A percentile compares a stretch with the other conserved stretches of the same genome.
phyloP scores from a whole-genome alignment of 2,113 vertebrate species.

The Papio anubis region DNA sequence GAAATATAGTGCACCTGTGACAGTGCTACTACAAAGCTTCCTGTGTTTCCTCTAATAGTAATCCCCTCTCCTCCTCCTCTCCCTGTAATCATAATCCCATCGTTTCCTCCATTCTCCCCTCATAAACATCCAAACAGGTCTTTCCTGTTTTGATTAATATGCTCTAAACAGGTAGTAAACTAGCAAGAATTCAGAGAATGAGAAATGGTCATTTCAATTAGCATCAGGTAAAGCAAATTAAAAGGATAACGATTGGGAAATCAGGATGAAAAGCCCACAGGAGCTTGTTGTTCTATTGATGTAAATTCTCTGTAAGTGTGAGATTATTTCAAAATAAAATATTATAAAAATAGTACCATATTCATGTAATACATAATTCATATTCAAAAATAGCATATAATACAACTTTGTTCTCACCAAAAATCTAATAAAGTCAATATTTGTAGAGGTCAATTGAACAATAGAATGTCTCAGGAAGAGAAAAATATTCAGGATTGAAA shows the following conservation, averaged over 20 bases:
- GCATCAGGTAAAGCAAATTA: not conserved
- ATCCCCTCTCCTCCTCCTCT: not conserved
- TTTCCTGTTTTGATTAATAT: not conserved
- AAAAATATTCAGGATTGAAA: not conserved
- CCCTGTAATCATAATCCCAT: not conserved
- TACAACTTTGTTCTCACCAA: not conserved
- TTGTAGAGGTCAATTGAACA: not conserved
- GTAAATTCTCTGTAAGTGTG: not conserved
- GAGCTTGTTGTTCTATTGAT: not conserved
- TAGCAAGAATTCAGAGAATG: not conserved
- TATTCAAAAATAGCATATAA: not conserved
- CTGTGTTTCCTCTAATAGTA: not conserved
- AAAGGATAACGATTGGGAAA: not conserved
- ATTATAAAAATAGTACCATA: not conserved
- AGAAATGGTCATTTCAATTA: not conserved
- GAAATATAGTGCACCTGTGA: accelerated
- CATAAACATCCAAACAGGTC: not conserved
- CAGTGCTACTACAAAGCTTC: not conserved
- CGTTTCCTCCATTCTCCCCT: not conserved
- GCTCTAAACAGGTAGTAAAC: not conserved
- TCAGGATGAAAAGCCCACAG: accelerated
- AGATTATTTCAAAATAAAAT: conserved; percentile 45
- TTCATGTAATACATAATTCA: not conserved
- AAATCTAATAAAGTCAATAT: not conserved
- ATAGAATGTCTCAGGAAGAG: not conserved